Evolutionary conservation across 2,113 vertebrate species (phyloP).

Genomic region (Papio anubis): DNA sequence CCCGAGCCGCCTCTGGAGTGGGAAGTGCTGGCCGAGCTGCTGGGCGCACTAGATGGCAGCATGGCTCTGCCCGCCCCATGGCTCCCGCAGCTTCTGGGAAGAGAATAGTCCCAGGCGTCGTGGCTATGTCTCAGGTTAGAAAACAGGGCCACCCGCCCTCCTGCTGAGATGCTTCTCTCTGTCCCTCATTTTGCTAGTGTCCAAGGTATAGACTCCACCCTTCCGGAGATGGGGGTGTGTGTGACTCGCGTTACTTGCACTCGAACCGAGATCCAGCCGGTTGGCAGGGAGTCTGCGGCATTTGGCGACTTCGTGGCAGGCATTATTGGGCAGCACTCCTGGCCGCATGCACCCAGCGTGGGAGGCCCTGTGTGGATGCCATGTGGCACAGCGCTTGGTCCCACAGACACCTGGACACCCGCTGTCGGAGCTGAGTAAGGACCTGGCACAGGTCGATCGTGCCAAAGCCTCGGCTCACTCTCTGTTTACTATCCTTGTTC

Average conservation of each 20-base stretch:
- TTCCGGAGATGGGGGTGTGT: not conserved
- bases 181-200: conserved; percentile 43
- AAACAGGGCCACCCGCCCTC: conserved; percentile 20
- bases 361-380: not conserved
- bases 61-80: accelerated
- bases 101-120: not conserved
- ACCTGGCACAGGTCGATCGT: not conserved
- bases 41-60: conserved; percentile 66
- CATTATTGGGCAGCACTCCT: not conserved
- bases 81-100: accelerated
- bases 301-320: not conserved
- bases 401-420: not conserved
- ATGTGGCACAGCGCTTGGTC: not conserved
- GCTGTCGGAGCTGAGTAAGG: not conserved
- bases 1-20: accelerated
- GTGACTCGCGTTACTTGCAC: not conserved
- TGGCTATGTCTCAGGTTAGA: conserved; percentile 58
- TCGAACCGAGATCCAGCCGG: not conserved
- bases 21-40: too few relatives aligned
- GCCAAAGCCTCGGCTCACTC: not conserved
- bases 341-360: too few relatives aligned
- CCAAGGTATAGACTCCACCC: not conserved
- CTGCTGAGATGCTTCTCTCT: conserved; percentile 38
- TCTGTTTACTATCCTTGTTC: not conserved
- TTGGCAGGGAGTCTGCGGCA: not conserved